Evolutionary conservation across 2,888 invertebrate species (phyloP).

Genomic region (Lydus trimaculatus): DNA sequence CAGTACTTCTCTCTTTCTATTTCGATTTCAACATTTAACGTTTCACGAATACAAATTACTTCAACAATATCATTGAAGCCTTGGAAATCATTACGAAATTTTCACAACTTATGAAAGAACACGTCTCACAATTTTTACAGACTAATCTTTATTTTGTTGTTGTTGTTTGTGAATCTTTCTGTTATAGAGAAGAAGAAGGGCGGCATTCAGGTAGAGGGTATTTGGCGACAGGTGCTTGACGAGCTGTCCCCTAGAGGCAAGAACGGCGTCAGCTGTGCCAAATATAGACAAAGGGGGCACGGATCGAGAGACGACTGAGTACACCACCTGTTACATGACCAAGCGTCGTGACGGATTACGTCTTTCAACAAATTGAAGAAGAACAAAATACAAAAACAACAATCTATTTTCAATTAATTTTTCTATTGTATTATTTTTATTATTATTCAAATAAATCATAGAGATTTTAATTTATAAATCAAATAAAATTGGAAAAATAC

Average conservation of each 20-base stretch:
- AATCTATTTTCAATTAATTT: neutral
- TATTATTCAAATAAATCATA: neutral
- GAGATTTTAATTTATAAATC: too few species aligned
- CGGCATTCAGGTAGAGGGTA: conserved; percentile 23
- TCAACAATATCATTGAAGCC: neutral
- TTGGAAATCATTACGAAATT: neutral
- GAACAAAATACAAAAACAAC: neutral
- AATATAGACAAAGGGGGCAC: conserved; percentile 26
- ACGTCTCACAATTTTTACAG: neutral
- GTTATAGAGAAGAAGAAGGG: conserved; percentile 1
- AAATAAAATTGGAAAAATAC: neutral
- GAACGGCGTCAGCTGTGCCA: conserved; percentile 38
- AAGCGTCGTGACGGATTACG: conserved; percentile 3
- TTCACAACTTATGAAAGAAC: neutral
- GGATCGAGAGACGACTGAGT: conserved; percentile 6
- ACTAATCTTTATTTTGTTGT: neutral
- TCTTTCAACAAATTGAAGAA: neutral
- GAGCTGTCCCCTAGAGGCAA: conserved; percentile 35
- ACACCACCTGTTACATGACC: conserved; percentile 31
- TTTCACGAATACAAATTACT: neutral
- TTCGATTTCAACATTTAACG: neutral
- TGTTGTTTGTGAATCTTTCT: conserved; percentile 7
- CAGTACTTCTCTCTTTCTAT: neutral
- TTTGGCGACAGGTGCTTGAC: conserved; percentile 38
- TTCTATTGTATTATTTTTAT: too few species aligned